Evolutionary conservation across 2,888 invertebrate genomes (phyloP).

Genomic region (Drosophila hamatofila): DNA sequence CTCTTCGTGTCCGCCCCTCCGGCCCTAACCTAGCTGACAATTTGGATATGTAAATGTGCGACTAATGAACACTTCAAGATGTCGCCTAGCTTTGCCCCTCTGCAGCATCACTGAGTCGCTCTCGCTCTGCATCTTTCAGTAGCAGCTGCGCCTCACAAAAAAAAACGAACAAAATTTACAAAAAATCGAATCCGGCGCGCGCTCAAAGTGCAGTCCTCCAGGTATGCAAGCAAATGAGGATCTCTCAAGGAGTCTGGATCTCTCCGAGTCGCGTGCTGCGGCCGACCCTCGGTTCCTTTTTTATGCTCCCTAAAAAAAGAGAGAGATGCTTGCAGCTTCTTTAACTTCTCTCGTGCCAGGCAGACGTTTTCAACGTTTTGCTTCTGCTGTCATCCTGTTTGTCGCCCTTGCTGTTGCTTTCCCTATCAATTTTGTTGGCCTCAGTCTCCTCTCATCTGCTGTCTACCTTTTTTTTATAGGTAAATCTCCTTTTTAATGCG

Average conservation of each 20-base stretch:
- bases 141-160: constrained; percentile 55
- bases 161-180: constrained; percentile 25
- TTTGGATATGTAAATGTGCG: constrained; percentile 83
- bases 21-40: constrained; percentile 66
- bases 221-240: constrained; percentile 59
- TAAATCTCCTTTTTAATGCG: constrained; percentile 73
- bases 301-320: constrained; percentile 52
- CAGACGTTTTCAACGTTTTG: constrained; percentile 37
- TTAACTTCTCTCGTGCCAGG: constrained; percentile 60
- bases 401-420: constrained; percentile 42
- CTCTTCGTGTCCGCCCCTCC: constrained; percentile 1
- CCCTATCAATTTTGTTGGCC: constrained; percentile 60
- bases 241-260: constrained; percentile 39
- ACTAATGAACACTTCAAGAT: constrained; percentile 83
- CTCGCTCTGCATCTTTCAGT: constrained; percentile 20
- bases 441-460: constrained; percentile 41
- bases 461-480: constrained; percentile 75
- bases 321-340: constrained; percentile 57
- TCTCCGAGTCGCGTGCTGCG: constrained; percentile 67
- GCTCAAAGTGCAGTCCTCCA: constrained; percentile 65
- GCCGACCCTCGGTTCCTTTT: constrained; percentile 61
- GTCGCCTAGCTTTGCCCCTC: constrained; percentile 48
- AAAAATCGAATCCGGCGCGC: constrained; percentile 36
- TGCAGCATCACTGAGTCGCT: constrained; percentile 22
- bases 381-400: constrained; percentile 42